These are phyloP conservation scores for Chymomyza amoena DNA, from an alignment of 2,888 invertebrate species.

Conservation along the genomic window DNA sequence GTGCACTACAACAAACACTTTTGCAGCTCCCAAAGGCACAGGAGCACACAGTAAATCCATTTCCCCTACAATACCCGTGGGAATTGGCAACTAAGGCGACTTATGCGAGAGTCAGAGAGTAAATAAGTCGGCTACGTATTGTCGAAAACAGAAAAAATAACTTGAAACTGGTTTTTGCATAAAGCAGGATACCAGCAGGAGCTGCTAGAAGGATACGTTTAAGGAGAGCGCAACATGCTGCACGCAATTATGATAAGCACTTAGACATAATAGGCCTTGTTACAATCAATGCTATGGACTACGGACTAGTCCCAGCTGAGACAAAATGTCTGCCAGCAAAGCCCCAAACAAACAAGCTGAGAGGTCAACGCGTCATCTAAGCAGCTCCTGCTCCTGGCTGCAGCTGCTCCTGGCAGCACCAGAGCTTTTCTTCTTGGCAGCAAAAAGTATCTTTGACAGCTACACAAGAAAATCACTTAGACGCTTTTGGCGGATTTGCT, in stretches of 20 bases:
- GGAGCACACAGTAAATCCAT: constrained; percentile 13
- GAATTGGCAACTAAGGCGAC: constrained; percentile 7
- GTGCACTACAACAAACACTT: neutral
- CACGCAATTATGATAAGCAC: constrained; percentile 67
- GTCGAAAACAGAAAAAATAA: neutral
- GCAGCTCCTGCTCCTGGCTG: neutral
- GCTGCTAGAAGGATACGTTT: neutral
- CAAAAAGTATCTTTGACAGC: neutral
- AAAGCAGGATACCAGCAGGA: neutral
- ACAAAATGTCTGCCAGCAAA: neutral
- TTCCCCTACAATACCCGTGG: constrained; percentile 10
- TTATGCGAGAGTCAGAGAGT: neutral
- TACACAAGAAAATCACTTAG: constrained; percentile 6
- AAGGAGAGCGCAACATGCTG: constrained; percentile 8
- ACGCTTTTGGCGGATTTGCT: constrained; percentile 7
- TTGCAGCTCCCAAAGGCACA: neutral
- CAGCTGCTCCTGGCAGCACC: neutral
- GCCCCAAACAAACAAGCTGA: neutral
- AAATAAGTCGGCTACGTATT: neutral
- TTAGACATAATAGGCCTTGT: constrained; percentile 63
- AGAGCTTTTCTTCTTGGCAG: neutral
- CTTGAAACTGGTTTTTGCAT: constrained; percentile 1
- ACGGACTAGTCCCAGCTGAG: constrained; percentile 19
- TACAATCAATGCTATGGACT: constrained; percentile 51
- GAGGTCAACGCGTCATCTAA: neutral